These are phyloP conservation scores for Cremastinae sp. DNA, from an alignment of 2,888 invertebrate species.

Conservation along the genomic window DNA sequence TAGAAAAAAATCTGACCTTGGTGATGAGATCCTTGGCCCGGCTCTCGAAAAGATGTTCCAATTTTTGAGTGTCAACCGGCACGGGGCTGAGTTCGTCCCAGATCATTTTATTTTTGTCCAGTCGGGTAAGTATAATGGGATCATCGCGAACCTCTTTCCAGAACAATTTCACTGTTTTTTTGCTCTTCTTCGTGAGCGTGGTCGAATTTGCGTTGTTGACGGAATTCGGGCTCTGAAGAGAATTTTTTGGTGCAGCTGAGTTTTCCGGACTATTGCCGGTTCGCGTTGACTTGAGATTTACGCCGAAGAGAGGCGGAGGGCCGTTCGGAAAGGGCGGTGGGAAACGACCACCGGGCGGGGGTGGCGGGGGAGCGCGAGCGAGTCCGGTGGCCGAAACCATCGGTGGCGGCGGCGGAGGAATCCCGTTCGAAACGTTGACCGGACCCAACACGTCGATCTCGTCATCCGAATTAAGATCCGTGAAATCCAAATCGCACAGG, in stretches of 20 bases:
- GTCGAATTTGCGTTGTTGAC: conserved; percentile 66
- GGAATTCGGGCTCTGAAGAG: conserved; percentile 69
- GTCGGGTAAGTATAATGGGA: conserved; percentile 84
- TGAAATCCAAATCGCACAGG: conserved; percentile 97
- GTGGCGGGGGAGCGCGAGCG: conserved; percentile 81
- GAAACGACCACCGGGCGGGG: conserved; percentile 75
- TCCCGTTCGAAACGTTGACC: conserved; percentile 84
- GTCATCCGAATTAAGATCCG: conserved; percentile 93
- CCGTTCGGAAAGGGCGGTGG: conserved; percentile 80
- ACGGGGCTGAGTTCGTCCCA: conserved; percentile 96
- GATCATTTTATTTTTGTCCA: conserved; percentile 84
- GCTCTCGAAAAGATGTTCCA: conserved; percentile 98
- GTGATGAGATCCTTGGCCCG: conserved; percentile 96
- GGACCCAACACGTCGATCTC: conserved; percentile 90
- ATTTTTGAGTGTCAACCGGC: conserved; percentile 93
- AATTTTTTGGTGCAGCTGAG: conserved; percentile 73
- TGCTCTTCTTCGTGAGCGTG: conserved; percentile 88
- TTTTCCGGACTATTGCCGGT: conserved; percentile 41
- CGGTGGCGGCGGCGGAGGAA: conserved; percentile 91
- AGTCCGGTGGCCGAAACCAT: conserved; percentile 83
- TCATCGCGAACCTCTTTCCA: conserved; percentile 97
- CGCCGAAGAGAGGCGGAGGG: conserved; percentile 77
- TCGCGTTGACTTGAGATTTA: conserved; percentile 73
- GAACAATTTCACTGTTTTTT: conserved; percentile 98
- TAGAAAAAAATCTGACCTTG: conserved; percentile 87